These are phyloP conservation scores for Leptopilina myrica DNA, from an alignment of 2,888 invertebrate species.

Conservation along the genomic window DNA sequence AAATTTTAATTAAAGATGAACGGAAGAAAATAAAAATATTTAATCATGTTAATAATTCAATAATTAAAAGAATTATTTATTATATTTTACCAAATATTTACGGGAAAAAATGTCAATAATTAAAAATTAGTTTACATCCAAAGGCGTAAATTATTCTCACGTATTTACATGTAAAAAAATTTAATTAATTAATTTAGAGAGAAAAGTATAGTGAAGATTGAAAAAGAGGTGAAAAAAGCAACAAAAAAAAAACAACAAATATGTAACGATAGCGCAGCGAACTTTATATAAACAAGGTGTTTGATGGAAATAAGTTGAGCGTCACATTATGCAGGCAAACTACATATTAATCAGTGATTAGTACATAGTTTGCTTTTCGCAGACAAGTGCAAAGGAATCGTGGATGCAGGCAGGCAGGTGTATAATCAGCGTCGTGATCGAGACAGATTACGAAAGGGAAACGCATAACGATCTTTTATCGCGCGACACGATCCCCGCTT, in stretches of 20 bases:
- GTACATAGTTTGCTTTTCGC: constrained; percentile 30
- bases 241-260: neutral
- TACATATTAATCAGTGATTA: constrained; percentile 35
- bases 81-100: no score
- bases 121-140: no score
- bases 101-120: no score
- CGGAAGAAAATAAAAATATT: no score
- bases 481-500: constrained; percentile 27
- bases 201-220: neutral
- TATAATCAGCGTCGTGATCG: constrained; percentile 31
- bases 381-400: constrained; percentile 15
- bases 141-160: no score
- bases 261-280: neutral
- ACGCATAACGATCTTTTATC: constrained; percentile 37
- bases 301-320: constrained; percentile 25
- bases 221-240: neutral
- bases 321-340: constrained; percentile 26
- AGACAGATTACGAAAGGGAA: constrained; percentile 36
- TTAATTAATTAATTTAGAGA: no score
- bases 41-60: no score
- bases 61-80: no score
- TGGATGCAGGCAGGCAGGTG: constrained; percentile 31
- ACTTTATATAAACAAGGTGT: constrained; percentile 15
- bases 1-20: no score
- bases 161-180: no score